phyloP scores from a whole-genome alignment of 2,888 invertebrate genomes.

The Perdita meconis region DNA sequence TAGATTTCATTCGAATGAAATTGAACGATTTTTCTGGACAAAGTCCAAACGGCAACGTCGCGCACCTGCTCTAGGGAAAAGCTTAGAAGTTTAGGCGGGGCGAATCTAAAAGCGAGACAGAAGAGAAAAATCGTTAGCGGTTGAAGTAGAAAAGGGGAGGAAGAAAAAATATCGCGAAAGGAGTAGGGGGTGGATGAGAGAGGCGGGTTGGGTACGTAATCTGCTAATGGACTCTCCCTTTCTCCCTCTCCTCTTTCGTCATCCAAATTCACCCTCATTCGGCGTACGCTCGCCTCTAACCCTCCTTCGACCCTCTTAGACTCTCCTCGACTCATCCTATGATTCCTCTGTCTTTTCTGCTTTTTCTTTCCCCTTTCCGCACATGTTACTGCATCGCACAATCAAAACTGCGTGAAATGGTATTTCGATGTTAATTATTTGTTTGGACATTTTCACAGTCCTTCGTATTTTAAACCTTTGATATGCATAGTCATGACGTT shows the following conservation, averaged over 20 bases:
- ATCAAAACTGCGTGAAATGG: constrained; percentile 24
- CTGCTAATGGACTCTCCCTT: constrained; percentile 83
- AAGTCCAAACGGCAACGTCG: constrained; percentile 35
- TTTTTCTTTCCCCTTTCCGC: constrained; percentile 35
- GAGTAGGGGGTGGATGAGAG: constrained; percentile 80
- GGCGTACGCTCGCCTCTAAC: constrained; percentile 52
- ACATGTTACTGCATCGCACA: constrained; percentile 42
- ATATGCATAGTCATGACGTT: too few relatives aligned
- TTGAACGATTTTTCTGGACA: constrained; percentile 31
- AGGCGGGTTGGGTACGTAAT: constrained; percentile 82
- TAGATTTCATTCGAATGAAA: neutral
- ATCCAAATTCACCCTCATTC: constrained; percentile 73
- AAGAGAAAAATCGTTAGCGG: constrained; percentile 71
- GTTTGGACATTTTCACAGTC: too few relatives aligned
- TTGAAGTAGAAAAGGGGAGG: constrained; percentile 71
- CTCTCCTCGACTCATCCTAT: constrained; percentile 59
- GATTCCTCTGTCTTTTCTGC: constrained; percentile 27
- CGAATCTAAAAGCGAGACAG: constrained; percentile 49
- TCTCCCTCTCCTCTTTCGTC: constrained; percentile 65
- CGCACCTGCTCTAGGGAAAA: constrained; percentile 58
- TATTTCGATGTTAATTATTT: too few relatives aligned
- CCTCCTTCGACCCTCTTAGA: constrained; percentile 63
- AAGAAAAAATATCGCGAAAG: constrained; percentile 78
- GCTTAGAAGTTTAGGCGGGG: constrained; percentile 56
- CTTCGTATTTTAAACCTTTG: too few relatives aligned